These are phyloP conservation scores for Habropoda laboriosa DNA, from an alignment of 1,140 invertebrate genomes.

Conservation along the genomic window DNA sequence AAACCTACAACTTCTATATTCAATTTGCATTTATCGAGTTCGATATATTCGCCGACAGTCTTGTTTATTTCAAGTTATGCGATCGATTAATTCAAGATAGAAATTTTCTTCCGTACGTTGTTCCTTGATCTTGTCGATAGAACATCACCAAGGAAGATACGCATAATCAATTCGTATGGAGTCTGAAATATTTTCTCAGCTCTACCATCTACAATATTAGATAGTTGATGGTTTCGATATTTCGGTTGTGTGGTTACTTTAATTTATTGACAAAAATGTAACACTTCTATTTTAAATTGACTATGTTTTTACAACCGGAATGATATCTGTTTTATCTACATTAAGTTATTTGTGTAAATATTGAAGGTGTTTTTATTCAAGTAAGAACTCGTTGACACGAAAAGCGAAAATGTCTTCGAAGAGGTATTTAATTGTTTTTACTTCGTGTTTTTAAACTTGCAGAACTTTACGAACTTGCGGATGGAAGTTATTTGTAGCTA, in stretches of 20 bases:
- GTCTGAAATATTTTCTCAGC: background rate
- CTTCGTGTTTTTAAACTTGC: constrained; percentile 46
- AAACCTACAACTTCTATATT: too few relatives aligned
- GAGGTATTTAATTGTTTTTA: constrained; percentile 77
- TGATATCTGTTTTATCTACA: constrained; percentile 59
- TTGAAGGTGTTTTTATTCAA: constrained; percentile 68
- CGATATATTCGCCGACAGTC: too few relatives aligned
- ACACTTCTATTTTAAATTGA: constrained; percentile 72
- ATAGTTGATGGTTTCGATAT: constrained; percentile 74
- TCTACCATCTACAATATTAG: constrained; percentile 71
- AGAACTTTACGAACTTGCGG: constrained; percentile 13
- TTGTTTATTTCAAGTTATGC: background rate
- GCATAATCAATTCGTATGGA: background rate
- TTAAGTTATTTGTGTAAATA: constrained; percentile 72
- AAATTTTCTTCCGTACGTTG: background rate
- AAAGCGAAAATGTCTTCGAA: constrained; percentile 81
- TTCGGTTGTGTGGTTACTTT: constrained; percentile 77
- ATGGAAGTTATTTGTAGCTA: constrained; percentile 47
- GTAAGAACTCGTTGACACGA: constrained; percentile 64
- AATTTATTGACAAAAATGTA: constrained; percentile 80
- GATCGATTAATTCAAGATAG: background rate
- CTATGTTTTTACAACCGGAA: constrained; percentile 71
- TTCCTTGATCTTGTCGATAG: background rate
- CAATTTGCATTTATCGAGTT: background rate
- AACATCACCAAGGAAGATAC: background rate